Conservation (phyloP, 2,113 vertebrate genomes). For the Sceloporus tristichus region DNA sequence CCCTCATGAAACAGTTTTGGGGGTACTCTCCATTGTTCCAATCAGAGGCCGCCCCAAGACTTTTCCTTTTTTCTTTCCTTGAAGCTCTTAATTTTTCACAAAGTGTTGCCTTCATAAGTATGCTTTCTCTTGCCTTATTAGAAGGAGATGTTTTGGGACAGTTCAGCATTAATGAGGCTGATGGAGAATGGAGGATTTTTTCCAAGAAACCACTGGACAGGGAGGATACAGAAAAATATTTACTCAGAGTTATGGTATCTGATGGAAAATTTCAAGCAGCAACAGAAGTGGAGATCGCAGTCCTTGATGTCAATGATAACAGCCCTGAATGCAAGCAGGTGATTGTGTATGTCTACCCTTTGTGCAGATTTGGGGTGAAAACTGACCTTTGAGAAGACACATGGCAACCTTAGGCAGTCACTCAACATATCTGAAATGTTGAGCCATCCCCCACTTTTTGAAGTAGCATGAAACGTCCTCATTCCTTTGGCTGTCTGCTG, state of each 20-base stretch:
- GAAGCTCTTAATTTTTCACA: slow-evolving; percentile 12
- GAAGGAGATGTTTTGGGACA: slow-evolving; percentile 92
- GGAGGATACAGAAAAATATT: slow-evolving; percentile 86
- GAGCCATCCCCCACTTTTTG: background rate
- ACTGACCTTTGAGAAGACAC: background rate
- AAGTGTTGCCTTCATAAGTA: slow-evolving; percentile 20
- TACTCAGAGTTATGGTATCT: slow-evolving; percentile 87
- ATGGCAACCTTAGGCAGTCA: background rate
- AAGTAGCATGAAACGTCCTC: background rate
- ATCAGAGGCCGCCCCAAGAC: background rate
- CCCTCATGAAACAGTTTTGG: too few relatives aligned
- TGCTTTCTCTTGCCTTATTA: slow-evolving; percentile 57
- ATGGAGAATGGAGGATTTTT: slow-evolving; percentile 88
- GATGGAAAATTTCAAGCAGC: slow-evolving; percentile 93
- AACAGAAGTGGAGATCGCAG: slow-evolving; percentile 86
- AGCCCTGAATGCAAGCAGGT: slow-evolving; percentile 94
- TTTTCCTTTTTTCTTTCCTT: background rate
- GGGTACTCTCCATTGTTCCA: too few relatives aligned
- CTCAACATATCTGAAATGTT: background rate
- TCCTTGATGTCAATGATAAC: slow-evolving; percentile 96
- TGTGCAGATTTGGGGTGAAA: background rate
- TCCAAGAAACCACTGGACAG: slow-evolving; percentile 89
- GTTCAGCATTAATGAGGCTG: slow-evolving; percentile 85
- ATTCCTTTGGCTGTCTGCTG: background rate
- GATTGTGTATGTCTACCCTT: slow-evolving; percentile 8